phyloP scores from a whole-genome alignment of 37 sponge, comb jelly and placozoan genomes.

The Hexactinellida sp. region DNA sequence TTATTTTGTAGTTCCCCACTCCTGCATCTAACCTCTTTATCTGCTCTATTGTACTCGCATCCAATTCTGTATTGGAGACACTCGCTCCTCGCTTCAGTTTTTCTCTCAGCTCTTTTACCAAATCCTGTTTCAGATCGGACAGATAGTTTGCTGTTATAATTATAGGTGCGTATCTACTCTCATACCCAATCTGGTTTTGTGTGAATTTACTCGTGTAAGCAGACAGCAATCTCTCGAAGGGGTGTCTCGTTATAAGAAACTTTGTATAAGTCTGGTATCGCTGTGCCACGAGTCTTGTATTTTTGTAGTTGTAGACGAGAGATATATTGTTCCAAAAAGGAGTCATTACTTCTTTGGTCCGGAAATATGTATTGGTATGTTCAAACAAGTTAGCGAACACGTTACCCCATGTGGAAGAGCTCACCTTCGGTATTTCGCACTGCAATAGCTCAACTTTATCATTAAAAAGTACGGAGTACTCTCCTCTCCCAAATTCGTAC shows the following conservation, averaged over 20 bases:
- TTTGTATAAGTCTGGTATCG: not conserved
- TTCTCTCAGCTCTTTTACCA: not conserved
- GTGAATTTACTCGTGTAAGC: not conserved
- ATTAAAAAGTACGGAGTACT: not conserved
- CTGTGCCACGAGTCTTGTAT: not conserved
- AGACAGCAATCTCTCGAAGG: not conserved
- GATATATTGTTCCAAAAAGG: not conserved
- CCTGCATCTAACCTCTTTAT: not conserved
- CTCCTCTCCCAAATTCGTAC: not conserved
- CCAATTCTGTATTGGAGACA: not conserved
- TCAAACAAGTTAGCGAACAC: not conserved
- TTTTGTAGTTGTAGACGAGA: not conserved
- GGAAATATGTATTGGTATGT: not conserved
- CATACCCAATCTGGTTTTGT: not conserved
- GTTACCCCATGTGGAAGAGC: not conserved
- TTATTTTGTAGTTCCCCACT: not conserved
- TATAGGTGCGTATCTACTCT: not conserved
- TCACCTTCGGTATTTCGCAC: not conserved
- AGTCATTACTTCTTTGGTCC: not conserved
- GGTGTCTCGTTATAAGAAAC: not conserved
- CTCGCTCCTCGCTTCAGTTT: not conserved
- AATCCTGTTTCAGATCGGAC: not conserved
- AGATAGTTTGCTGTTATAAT: not conserved
- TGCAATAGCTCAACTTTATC: not conserved
- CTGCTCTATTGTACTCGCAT: not conserved